phyloP scores from a whole-genome alignment of 2,797 vertebrate genomes.

The Acanthopagrus latus region DNA sequence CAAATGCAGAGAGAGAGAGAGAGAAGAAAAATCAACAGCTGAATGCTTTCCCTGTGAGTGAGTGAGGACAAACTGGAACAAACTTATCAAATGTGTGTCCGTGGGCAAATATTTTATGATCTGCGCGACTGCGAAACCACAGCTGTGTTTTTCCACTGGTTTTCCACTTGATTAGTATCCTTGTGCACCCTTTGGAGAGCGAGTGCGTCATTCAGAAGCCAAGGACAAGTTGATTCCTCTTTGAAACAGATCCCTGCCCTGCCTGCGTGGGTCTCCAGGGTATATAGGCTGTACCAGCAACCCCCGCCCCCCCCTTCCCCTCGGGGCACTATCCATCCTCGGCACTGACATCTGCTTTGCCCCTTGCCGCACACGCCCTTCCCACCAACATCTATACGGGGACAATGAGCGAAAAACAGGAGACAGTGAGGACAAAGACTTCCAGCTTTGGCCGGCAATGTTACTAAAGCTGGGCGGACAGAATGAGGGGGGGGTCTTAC shows the following conservation, averaged over 20 bases:
- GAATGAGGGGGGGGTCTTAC: conserved; percentile 28
- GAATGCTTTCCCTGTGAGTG: background rate
- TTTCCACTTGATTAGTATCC: conserved; percentile 38
- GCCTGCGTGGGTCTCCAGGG: conserved; percentile 56
- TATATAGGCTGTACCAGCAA: conserved; percentile 50
- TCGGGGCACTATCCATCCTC: conserved; percentile 67
- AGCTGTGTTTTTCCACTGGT: conserved; percentile 22
- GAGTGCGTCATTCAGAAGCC: conserved; percentile 43
- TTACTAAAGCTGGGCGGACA: conserved; percentile 34
- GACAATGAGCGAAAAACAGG: conserved; percentile 68
- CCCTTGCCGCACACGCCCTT: conserved; percentile 47
- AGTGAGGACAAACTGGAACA: background rate
- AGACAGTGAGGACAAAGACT: conserved; percentile 59
- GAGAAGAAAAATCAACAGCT: too few relatives aligned
- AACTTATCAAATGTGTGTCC: conserved; percentile 1
- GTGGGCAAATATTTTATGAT: conserved; percentile 10
- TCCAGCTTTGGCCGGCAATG: conserved; percentile 25
- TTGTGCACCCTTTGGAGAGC: background rate
- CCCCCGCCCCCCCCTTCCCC: conserved; percentile 41
- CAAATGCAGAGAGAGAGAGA: background rate
- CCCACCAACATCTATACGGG: conserved; percentile 58
- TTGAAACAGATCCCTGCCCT: conserved; percentile 61
- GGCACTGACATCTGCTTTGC: conserved; percentile 70
- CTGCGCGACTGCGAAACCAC: background rate
- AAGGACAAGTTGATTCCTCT: conserved; percentile 57